Percentiles rank a stretch among this genome's conserved stretches.
Conservation (phyloP, 2,797 vertebrate species). For the Takifugu ocellatus region DNA sequence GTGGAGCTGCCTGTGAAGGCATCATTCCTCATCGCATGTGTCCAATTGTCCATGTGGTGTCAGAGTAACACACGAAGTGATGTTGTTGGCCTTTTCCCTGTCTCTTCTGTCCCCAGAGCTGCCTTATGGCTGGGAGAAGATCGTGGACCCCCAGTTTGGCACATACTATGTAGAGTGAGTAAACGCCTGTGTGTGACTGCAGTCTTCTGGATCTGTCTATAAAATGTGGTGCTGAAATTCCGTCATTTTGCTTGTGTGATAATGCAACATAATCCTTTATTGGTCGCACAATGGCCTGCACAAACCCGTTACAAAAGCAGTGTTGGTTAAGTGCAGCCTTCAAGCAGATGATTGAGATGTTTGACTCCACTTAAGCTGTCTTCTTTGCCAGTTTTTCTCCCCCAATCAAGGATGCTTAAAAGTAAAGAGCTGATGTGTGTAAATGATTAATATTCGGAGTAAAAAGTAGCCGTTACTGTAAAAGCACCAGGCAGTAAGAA, state of each 20-base stretch:
- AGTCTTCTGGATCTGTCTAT: constrained; percentile 16
- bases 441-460: too few relatives aligned
- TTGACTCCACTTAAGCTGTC: too few relatives aligned
- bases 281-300: too few relatives aligned
- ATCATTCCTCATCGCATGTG: constrained; percentile 22
- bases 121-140: constrained; percentile 99
- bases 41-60: constrained; percentile 35
- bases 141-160: constrained; percentile 95
- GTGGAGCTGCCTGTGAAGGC: constrained; percentile 38
- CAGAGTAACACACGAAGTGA: constrained; percentile 32
- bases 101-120: constrained; percentile 78
- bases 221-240: constrained; percentile 1
- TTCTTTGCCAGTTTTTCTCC: too few relatives aligned
- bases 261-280: too few relatives aligned
- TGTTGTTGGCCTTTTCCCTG: constrained; percentile 27
- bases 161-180: constrained; percentile 98
- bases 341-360: too few relatives aligned
- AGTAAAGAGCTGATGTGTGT: too few relatives aligned
- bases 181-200: constrained; percentile 17
- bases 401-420: too few relatives aligned
- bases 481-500: too few relatives aligned
- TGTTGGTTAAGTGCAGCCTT: too few relatives aligned
- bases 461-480: too few relatives aligned
- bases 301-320: too few relatives aligned
- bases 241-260: constrained; percentile 1